These are phyloP conservation scores for Torymus auratus DNA, from an alignment of 2,888 invertebrate genomes.

Conservation along the genomic window DNA sequence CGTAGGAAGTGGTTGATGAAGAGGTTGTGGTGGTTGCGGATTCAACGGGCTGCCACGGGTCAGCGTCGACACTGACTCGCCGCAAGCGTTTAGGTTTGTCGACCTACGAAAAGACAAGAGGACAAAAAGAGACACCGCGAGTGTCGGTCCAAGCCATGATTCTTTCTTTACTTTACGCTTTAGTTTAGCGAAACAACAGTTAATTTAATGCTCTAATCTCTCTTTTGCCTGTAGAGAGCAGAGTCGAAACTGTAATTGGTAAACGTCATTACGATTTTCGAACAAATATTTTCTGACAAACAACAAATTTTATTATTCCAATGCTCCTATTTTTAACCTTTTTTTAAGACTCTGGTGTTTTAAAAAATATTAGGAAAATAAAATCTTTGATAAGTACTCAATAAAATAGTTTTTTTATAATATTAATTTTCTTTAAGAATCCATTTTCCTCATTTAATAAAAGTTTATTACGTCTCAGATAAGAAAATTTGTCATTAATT, in stretches of 20 bases:
- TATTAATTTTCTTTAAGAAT: not conserved
- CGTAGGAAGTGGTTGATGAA: slow-evolving; percentile 76
- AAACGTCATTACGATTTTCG: not conserved
- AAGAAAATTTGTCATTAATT: not conserved
- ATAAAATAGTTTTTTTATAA: not conserved
- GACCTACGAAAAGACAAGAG: slow-evolving; percentile 76
- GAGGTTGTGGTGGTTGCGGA: slow-evolving; percentile 75
- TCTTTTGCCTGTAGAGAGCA: not conserved
- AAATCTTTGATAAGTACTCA: no score
- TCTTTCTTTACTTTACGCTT: slow-evolving; percentile 59
- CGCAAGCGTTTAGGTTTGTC: slow-evolving; percentile 77
- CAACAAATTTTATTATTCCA: no score
- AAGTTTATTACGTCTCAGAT: not conserved
- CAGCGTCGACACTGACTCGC: slow-evolving; percentile 77
- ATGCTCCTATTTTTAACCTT: no score
- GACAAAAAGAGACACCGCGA: slow-evolving; percentile 74
- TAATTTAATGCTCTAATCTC: slow-evolving; percentile 26
- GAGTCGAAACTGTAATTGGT: slow-evolving; percentile 40
- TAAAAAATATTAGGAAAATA: no score
- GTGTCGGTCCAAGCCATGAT: slow-evolving; percentile 63
- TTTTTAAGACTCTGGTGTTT: no score
- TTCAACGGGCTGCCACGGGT: slow-evolving; percentile 77
- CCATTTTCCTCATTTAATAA: not conserved
- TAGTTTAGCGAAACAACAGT: slow-evolving; percentile 12
- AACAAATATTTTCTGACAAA: no score